Percentiles rank a stretch among this genome's conserved stretches.
Evolutionary conservation across 2,797 vertebrate species (phyloP).

Genomic region (Otolemur crassicaudatus): DNA sequence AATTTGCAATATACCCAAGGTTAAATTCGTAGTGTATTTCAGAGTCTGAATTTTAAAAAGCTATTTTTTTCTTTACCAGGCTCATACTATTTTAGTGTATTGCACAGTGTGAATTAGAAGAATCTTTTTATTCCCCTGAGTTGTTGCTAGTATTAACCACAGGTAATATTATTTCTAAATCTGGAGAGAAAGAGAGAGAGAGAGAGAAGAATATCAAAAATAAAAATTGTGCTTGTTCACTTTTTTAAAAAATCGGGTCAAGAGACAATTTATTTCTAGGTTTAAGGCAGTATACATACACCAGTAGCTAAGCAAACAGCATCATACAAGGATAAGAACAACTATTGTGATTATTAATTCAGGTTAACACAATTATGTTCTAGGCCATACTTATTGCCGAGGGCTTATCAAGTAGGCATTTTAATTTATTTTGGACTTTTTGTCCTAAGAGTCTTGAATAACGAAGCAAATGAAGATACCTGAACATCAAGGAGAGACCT

Average conservation of each 20-base stretch:
- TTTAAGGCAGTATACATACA: not conserved
- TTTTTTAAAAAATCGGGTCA: not conserved
- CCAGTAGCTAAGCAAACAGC: not conserved
- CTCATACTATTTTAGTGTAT: not conserved
- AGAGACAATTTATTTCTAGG: not conserved
- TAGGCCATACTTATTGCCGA: not conserved
- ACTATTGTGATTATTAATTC: constrained; percentile 1
- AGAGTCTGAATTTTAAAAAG: not conserved
- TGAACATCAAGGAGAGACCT: not conserved
- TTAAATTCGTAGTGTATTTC: not conserved
- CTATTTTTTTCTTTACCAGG: not conserved
- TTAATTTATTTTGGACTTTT: not conserved
- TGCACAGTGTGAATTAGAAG: not conserved
- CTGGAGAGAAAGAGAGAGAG: not conserved
- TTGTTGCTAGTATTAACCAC: not conserved
- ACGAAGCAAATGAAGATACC: not conserved
- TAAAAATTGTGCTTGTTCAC: no score
- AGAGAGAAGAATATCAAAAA: no score
- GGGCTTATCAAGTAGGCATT: not conserved
- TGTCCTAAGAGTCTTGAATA: not conserved
- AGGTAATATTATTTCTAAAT: not conserved
- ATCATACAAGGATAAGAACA: not conserved
- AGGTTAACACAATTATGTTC: not conserved
- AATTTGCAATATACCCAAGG: not conserved
- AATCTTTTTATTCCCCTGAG: not conserved